Conservation (phyloP, 2,888 invertebrate genomes). For the Rhingia rostrata region DNA sequence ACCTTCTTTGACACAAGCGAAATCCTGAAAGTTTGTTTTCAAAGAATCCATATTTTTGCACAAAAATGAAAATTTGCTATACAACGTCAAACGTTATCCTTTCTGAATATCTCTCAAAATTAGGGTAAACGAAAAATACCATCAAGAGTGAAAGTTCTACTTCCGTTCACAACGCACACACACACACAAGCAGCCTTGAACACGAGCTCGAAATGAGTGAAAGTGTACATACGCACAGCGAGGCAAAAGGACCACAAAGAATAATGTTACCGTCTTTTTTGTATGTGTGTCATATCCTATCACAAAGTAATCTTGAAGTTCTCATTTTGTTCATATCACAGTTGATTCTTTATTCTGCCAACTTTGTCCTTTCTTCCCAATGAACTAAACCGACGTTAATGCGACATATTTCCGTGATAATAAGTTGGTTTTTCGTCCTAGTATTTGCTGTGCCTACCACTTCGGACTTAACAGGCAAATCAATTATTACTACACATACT, state of each 20-base stretch:
- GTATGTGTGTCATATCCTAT: too few relatives aligned
- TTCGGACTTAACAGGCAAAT: conserved; percentile 41
- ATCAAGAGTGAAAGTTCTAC: conserved; percentile 25
- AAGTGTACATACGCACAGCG: neutral
- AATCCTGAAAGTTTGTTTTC: too few relatives aligned
- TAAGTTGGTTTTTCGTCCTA: conserved; percentile 22
- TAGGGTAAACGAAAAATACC: conserved; percentile 54
- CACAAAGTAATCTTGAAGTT: conserved; percentile 35
- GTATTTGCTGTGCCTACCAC: neutral
- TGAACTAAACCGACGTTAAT: conserved; percentile 47
- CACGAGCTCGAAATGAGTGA: conserved; percentile 2
- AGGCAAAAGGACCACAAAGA: neutral
- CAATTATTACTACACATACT: conserved; percentile 43
- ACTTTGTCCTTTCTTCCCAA: neutral
- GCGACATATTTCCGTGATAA: conserved; percentile 55
- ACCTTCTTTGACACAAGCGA: too few relatives aligned
- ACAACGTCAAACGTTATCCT: too few relatives aligned
- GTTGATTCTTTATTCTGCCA: conserved; percentile 21
- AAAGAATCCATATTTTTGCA: too few relatives aligned
- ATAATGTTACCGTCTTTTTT: too few relatives aligned
- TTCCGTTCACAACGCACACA: neutral
- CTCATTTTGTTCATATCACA: conserved; percentile 26
- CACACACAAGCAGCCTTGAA: neutral
- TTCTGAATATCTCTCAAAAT: too few relatives aligned
- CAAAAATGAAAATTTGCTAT: too few relatives aligned